Evolutionary conservation across 2,113 vertebrate genomes (phyloP), one percentile per base, ranked within the genome.

Genomic region (Lucifuga dentata): DNA sequence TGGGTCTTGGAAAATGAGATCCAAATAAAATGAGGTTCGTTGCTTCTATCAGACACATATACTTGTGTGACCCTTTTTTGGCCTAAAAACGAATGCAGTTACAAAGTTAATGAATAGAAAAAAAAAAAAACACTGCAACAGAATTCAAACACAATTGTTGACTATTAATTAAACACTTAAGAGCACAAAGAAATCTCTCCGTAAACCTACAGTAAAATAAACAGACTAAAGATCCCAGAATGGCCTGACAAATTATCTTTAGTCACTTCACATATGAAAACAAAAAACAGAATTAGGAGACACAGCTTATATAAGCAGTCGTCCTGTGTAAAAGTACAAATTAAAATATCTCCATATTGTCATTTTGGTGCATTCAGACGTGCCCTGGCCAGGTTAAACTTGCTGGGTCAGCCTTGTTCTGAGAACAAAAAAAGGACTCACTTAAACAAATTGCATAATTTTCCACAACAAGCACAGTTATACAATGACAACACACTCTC

Each of bases 371-470:
- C 15, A 23, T 29, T 39, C 21, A 33, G 59, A 66, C 59, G 56
- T 41, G 38, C 60, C 57, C 49, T 35, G 50, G 16, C 23, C 16
- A 46, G 41, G 23, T 68, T 72, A 58, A 88, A 80, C 59, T 24
- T 17, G 39, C 76, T 72, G 52, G 21, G 55, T 80, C 65, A 79
- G 63, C 58, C 49, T 55, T 50, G 20, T 59, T 50, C 46, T 41
- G 67, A 80, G 60, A 77, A 74, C 82, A 89, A 84, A 29, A 78
- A 48, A 63, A 53, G 43, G 38, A 36, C 52, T 63, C 44, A 64
- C 85, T 89, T 89, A 83, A 89, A 90, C 84, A 88, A 90, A 88
- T 86, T 83, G 83, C 49, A 70, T 61, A 72, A 83, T 88, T 90
- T 88, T 73, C 86, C 51, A 39, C 67, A 71, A 76, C 80, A 69